phyloP scores from a whole-genome alignment of 2,113 vertebrate genomes.

The Cebus imitator region DNA sequence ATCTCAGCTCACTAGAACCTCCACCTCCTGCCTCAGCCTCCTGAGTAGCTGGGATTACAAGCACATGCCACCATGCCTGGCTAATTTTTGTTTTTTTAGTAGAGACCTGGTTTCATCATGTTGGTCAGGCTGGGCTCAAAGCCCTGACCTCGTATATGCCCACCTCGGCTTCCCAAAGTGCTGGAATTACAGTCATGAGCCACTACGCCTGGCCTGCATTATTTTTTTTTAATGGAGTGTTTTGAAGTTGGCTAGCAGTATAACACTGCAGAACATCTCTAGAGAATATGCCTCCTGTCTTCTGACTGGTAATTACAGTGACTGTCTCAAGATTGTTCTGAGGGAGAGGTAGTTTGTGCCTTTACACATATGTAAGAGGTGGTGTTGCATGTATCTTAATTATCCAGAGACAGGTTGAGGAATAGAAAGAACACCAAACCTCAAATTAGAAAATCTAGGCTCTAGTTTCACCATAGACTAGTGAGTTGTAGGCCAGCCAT shows the following conservation, averaged over 20 bases:
- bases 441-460: constrained; percentile 3
- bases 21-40: no score
- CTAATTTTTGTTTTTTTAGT: no score
- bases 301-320: not conserved
- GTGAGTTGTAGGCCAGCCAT: not conserved
- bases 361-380: not conserved
- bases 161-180: no score
- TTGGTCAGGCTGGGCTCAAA: no score
- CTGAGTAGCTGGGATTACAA: no score
- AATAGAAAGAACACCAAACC: not conserved
- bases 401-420: not conserved
- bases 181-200: no score
- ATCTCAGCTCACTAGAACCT: no score
- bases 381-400: not conserved
- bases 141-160: no score
- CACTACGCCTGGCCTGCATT: no score
- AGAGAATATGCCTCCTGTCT: not conserved
- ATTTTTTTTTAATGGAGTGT: not conserved
- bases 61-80: no score
- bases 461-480: not conserved
- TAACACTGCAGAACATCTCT: not conserved
- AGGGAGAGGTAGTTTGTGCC: constrained; percentile 7
- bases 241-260: constrained; percentile 27
- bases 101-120: no score
- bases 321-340: not conserved